Conservation (phyloP, 2,888 invertebrate genomes). For the Eupsilia transversa region DNA sequence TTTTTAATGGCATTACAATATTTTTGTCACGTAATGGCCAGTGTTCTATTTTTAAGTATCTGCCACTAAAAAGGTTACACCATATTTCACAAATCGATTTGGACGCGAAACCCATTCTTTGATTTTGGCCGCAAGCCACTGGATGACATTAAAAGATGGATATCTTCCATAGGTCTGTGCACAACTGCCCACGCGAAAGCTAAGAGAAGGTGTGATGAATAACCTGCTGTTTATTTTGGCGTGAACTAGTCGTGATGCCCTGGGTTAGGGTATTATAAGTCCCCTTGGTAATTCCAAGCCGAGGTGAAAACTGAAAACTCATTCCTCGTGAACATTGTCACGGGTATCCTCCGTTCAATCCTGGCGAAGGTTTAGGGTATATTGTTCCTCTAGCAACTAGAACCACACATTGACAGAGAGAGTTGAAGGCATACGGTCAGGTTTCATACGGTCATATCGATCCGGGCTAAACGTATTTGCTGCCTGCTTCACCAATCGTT, state of each 20-base stretch:
- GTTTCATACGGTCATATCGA: no score
- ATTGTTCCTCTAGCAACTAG: no score
- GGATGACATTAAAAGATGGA: slow-evolving; percentile 35
- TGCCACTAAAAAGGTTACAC: slow-evolving; percentile 14
- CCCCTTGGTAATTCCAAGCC: no score
- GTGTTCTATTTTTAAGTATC: neutral
- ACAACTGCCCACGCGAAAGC: neutral
- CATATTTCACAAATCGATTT: slow-evolving; percentile 11
- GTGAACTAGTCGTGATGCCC: neutral
- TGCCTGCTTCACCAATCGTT: neutral
- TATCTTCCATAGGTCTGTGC: slow-evolving; percentile 4
- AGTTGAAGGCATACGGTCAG: no score
- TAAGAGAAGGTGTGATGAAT: neutral
- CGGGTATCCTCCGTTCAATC: no score
- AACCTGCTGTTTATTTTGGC: neutral
- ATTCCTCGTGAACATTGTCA: neutral
- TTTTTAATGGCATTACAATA: neutral
- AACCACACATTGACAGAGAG: no score
- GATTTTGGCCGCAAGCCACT: slow-evolving; percentile 42
- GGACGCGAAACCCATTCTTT: neutral
- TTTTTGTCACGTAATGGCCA: neutral
- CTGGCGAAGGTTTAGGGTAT: no score
- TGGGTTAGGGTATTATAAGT: neutral
- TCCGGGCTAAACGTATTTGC: no score
- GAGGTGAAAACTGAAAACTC: neutral